Conservation (phyloP, 2,113 vertebrate genomes). For the Chlamydotis undulata region DNA sequence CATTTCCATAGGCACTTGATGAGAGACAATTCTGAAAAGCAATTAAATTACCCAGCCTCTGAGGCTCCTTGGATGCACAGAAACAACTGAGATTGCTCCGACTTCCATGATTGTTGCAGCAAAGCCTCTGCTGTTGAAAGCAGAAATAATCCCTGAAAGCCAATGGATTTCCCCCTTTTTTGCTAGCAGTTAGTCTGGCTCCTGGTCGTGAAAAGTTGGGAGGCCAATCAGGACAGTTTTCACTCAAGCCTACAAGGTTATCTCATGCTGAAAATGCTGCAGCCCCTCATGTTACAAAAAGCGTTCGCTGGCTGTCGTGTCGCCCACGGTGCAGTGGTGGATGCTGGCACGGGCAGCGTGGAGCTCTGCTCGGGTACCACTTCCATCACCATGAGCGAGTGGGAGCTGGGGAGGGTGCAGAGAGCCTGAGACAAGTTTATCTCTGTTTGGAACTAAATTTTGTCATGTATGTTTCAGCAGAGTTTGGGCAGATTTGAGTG, state of each 20-base stretch:
- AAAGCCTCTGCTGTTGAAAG: not conserved
- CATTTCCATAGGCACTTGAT: not conserved
- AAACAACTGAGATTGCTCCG: not conserved
- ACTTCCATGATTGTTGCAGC: not conserved
- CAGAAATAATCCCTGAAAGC: not conserved
- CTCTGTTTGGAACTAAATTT: not conserved
- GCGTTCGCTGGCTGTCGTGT: rapidly evolving
- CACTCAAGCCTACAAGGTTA: not conserved
- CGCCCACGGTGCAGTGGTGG: rapidly evolving
- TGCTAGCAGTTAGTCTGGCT: not conserved
- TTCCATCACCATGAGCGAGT: not conserved
- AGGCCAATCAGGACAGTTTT: not conserved
- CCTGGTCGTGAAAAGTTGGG: not conserved
- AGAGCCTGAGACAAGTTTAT: not conserved
- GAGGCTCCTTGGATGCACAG: not conserved
- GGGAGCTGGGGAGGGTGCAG: not conserved
- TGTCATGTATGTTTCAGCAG: not conserved
- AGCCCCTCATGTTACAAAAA: not conserved
- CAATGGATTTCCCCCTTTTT: not conserved
- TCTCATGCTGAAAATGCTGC: not conserved
- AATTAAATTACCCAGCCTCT: slow-evolving; percentile 7
- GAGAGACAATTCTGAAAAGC: slow-evolving; percentile 14
- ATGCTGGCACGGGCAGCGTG: rapidly evolving
- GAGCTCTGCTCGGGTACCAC: not conserved
- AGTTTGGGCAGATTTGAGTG: not conserved